Evolutionary conservation across 1,140 invertebrate species (phyloP), one percentile per base, ranked within the genome.

Genomic region (Drosophila teissieri): DNA sequence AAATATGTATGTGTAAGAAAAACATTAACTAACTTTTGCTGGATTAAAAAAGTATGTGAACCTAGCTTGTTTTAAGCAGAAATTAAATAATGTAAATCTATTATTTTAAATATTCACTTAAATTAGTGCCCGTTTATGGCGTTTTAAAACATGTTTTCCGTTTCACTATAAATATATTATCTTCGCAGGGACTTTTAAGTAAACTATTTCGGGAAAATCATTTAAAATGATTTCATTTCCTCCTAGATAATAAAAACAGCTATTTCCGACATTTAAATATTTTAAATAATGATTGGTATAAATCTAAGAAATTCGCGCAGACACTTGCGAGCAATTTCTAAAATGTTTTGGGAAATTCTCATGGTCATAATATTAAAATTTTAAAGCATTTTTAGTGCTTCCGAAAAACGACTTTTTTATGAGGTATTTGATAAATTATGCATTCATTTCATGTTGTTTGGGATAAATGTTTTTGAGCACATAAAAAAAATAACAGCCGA

Each of bases 401-500:
- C 51, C 14, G 45, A 3, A n/a, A n/a, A 24, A 45, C n/a, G 31
- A 17, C n/a, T 37, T 44, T 58, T 52, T 52, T n/a, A 19, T 52
- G n/a, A 6, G 7, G 10, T 11, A 49, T 73, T 54, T 72, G 14
- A 12, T 10, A 2, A 12, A 17, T 15, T 55, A 31, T n/a, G 15
- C 24, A 51, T 51, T 51, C n/a, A 51, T 31, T 42, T 42, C 49
- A 37, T 49, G 24, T 54, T 37, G 12, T 31, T 34, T 52, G 31
- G 45, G 58, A 24, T 51, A 51, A 31, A 24, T 70, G 62, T 48
- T 53, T 36, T 34, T 17, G 15, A 17, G 34, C 67, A 70, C 67
- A 69, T 24, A 11, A 70, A 70, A 68, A 70, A 49, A 49, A 70
- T 39, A n/a, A n/a, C 17, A 34, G n/a, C 22, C 37, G 44, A 36